Base-by-base conservation (phyloP, 2,888 invertebrate genomes). In the Panorpa germanica region DNA sequence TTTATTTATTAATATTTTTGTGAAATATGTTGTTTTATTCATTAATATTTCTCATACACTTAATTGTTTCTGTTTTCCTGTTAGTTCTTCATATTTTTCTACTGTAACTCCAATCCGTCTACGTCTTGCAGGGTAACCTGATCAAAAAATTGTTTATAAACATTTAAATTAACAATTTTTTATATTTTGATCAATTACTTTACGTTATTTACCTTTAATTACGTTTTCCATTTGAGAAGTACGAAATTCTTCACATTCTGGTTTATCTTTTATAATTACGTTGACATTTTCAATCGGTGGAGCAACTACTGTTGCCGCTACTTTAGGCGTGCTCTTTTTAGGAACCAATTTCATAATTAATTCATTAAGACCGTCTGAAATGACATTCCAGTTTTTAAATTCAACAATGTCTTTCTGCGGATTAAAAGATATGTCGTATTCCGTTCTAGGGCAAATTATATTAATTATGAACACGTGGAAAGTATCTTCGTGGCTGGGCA, bases 391-490 rank as follows among this genome's bases (percentile, higher is more conserved):
- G 37, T 65, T 50, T 40, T 55, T 58, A 40, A 70, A 71, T 44
- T 67, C 65, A 18, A 70, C 42, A 18, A 52, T 39, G 18, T 57
- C 55, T 41, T 63, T 60, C 31, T 52, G 53, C 4, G 57, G 47
- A 24, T 57, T 57, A 34, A 53, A 47, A 34, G 49, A 55, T 2
- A 65, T 47, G 38, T 66, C 63, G 48, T 66, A 70, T 37, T 60
- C 60, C 37, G 47, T 45, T 25, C 55, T 48, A 2, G 67, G 63
- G 39, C 69, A 70, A 26, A 49, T 50, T 30, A 71, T 48, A 39
- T 67, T 62, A 22, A 70, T 39, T 31, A 66, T 50, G 46, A 62
- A 70, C 39, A 63, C 54, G 33, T 55, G 55, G 26, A 46, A 35
- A 22, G 41, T 41, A 17, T 40, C 43, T 28, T 39, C 40, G 8